A percentile compares a stretch with the other conserved stretches of the same genome.
Conservation (phyloP, 2,888 invertebrate genomes). For the Aphodius granarius region DNA sequence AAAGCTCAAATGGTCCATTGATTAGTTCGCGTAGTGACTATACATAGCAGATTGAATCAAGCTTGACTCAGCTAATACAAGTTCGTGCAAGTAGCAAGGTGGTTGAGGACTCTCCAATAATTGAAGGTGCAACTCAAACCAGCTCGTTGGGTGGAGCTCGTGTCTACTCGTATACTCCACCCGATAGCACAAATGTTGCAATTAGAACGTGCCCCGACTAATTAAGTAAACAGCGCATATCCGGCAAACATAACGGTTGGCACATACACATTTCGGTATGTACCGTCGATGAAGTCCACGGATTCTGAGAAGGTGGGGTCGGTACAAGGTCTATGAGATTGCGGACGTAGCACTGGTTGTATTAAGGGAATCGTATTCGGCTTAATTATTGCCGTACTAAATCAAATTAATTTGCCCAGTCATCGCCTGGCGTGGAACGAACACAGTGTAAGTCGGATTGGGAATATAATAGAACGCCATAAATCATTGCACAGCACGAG, state of each 20-base stretch:
- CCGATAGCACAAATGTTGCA: constrained; percentile 11
- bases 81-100: background rate
- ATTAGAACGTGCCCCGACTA: constrained; percentile 10
- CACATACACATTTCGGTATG: background rate
- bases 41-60: too few relatives aligned
- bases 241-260: too few relatives aligned
- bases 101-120: background rate
- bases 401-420: constrained; percentile 28
- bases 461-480: constrained; percentile 23
- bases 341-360: background rate
- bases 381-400: constrained; percentile 27
- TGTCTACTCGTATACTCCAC: background rate
- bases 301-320: background rate
- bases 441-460: constrained; percentile 23
- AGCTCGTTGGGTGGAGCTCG: background rate
- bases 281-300: background rate
- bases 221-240: constrained; percentile 8
- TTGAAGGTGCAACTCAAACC: background rate
- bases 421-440: constrained; percentile 19
- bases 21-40: too few relatives aligned
- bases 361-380: constrained; percentile 19
- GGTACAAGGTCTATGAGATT: background rate
- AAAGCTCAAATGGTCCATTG: too few relatives aligned
- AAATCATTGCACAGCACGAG: constrained; percentile 19
- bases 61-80: background rate